A percentile compares a stretch with the other conserved stretches of the same genome.
Conservation (phyloP, 2,888 invertebrate genomes). For the Altica lythri region DNA sequence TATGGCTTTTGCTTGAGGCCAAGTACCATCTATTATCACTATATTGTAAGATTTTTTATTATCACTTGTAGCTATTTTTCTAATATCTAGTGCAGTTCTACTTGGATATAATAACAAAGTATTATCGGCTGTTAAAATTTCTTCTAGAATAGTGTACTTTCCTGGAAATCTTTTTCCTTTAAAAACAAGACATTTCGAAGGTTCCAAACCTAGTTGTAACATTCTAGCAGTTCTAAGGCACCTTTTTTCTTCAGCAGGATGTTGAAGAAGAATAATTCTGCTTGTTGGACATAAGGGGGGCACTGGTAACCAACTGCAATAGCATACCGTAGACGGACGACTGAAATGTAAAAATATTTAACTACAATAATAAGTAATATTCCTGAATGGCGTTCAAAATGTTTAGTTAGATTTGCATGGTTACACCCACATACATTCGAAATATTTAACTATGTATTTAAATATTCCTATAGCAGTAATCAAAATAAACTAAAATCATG, state of each 20-base stretch:
- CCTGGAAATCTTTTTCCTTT: constrained; percentile 86
- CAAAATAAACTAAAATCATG: no score
- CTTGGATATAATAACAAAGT: constrained; percentile 84
- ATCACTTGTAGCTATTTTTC: constrained; percentile 39
- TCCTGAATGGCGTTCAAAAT: no score
- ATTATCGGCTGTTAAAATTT: constrained; percentile 68
- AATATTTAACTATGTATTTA: no score
- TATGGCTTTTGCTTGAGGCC: constrained; percentile 94
- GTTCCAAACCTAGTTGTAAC: constrained; percentile 75
- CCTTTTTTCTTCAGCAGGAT: constrained; percentile 91
- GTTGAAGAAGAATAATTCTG: constrained; percentile 81
- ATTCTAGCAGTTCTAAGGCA: constrained; percentile 89
- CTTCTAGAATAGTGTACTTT: constrained; percentile 67
- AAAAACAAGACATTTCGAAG: constrained; percentile 76
- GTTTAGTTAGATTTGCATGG: no score
- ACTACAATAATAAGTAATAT: no score
- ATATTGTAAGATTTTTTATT: constrained; percentile 67
- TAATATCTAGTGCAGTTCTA: constrained; percentile 67
- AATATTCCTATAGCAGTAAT: no score
- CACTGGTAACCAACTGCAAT: constrained; percentile 82
- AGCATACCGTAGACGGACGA: constrained; percentile 84
- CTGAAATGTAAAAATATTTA: no score
- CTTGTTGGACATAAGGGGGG: constrained; percentile 71
- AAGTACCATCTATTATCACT: constrained; percentile 89
- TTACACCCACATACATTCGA: no score